Percentiles rank a stretch among this genome's conserved stretches.
Conservation (phyloP, 2,797 vertebrate species). For the Anableps anableps region DNA sequence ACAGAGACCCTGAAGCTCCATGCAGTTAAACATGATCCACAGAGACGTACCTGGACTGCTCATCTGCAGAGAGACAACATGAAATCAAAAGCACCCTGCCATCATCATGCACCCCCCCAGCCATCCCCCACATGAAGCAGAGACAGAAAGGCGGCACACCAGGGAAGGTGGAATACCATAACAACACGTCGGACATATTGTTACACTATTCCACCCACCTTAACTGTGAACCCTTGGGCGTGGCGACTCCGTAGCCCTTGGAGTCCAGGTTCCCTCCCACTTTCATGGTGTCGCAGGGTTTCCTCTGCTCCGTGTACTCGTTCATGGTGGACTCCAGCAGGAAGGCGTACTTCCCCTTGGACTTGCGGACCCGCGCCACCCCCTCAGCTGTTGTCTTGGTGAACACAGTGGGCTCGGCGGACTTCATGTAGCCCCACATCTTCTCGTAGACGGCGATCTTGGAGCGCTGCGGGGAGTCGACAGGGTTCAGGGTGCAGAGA, state of each 20-base stretch:
- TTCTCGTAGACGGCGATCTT: slow-evolving; percentile 98
- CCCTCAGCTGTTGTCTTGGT: slow-evolving; percentile 94
- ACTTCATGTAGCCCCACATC: slow-evolving; percentile 99
- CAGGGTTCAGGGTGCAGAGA: slow-evolving; percentile 18
- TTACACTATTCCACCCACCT: slow-evolving; percentile 99
- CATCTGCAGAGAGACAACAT: slow-evolving; percentile 78
- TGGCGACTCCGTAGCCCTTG: slow-evolving; percentile 96
- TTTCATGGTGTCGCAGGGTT: slow-evolving; percentile 98
- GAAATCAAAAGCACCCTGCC: slow-evolving; percentile 41
- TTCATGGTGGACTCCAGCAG: slow-evolving; percentile 98
- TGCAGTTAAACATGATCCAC: slow-evolving; percentile 53
- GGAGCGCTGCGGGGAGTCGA: slow-evolving; percentile 85
- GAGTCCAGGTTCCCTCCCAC: slow-evolving; percentile 98
- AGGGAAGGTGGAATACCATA: slow-evolving; percentile 99
- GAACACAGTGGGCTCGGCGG: slow-evolving; percentile 94
- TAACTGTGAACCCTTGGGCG: slow-evolving; percentile 98
- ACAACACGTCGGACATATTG: slow-evolving; percentile 96
- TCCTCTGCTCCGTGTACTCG: slow-evolving; percentile 95
- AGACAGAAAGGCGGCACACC: slow-evolving; percentile 86
- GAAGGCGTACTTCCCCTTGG: slow-evolving; percentile 97
- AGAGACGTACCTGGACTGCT: slow-evolving; percentile 83
- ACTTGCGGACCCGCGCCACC: slow-evolving; percentile 93
- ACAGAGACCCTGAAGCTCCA: slow-evolving; percentile 25
- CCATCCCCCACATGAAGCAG: slow-evolving; percentile 43
- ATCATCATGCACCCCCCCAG: slow-evolving; percentile 49